Evolutionary conservation across 2,797 vertebrate species (phyloP), one percentile per base, ranked within the genome.

Genomic region (Arctocebus calabarensis): DNA sequence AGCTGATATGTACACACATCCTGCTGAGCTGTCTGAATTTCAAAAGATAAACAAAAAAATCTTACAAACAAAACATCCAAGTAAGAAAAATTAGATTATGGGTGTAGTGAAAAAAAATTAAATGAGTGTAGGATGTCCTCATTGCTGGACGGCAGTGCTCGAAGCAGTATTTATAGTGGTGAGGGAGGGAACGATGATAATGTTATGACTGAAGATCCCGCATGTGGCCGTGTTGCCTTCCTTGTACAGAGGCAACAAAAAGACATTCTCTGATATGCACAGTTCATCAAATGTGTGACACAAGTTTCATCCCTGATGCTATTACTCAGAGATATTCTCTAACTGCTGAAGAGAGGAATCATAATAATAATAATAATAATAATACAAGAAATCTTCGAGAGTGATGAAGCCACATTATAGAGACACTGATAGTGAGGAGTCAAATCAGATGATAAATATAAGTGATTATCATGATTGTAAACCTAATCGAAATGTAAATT

Each of bases 11-110:
- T 82, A 97, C 79, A 91, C n/a, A 64, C 37, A 87, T 64, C 75
- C 91, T 90, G 79, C 88, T 84, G 95, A 95, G 94, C 83, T 66
- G 68, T 82, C 66, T 87, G 78, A 92, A 91, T 96, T 97, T 97
- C 84, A 94, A 96, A 96, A 43, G 62, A 94, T 52, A 79, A 88
- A 87, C 55, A 55, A 55, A 88, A 90, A 88, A 52, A n/a, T 64
- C 43, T 66, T 68, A 64, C 14, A 77, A 92, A 86, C 25, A 91
- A 77, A 92, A 86, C 25, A 91, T 74, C 48, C 43, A 90, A 84
- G 71, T 70, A 92, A 75, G 32, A 86, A 94, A 95, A 92, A 83
- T 73, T 48, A 94, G 40, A 83, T 91, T 86, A 55, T 78, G 34
- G 90, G 40, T 68, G 40, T 20, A 68, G 14, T 82, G 40, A 27